Conservation (phyloP, 1,140 invertebrate genomes). For the Sarcophaga peregrina region DNA sequence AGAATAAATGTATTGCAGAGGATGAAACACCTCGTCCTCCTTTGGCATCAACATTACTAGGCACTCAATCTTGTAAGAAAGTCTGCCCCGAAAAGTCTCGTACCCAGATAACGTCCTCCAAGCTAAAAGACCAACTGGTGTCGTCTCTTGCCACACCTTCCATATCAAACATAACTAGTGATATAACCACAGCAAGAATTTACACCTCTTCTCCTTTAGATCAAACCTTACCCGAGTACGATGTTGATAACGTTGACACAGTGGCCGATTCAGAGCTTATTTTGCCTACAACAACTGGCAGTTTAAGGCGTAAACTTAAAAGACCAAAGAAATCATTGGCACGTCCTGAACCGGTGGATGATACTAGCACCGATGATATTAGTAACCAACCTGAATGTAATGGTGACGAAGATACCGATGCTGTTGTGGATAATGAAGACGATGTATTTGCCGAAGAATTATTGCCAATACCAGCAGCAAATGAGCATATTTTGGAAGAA, state of each 20-base stretch:
- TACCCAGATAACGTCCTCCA: neutral
- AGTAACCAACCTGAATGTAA: constrained; percentile 4
- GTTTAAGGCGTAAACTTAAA: constrained; percentile 1
- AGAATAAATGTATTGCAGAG: neutral
- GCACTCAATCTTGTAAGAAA: neutral
- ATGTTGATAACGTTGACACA: neutral
- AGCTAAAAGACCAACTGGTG: neutral
- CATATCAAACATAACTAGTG: neutral
- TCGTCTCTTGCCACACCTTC: neutral
- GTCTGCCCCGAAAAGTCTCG: neutral
- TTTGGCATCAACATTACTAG: neutral
- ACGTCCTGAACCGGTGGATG: neutral
- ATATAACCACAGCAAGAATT: constrained; percentile 4
- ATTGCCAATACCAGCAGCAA: neutral
- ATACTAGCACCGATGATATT: neutral
- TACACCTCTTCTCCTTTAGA: neutral
- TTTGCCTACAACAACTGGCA: neutral
- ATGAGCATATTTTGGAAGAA: constrained; percentile 13
- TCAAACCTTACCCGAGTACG: neutral
- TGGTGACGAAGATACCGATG: constrained; percentile 3
- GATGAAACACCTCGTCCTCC: neutral
- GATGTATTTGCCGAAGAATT: constrained; percentile 6
- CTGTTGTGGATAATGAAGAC: neutral
- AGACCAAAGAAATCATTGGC: neutral
- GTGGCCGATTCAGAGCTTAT: neutral